phyloP scores from a whole-genome alignment of 2,113 vertebrate genomes.

The Forbesichthys papilliferus region DNA sequence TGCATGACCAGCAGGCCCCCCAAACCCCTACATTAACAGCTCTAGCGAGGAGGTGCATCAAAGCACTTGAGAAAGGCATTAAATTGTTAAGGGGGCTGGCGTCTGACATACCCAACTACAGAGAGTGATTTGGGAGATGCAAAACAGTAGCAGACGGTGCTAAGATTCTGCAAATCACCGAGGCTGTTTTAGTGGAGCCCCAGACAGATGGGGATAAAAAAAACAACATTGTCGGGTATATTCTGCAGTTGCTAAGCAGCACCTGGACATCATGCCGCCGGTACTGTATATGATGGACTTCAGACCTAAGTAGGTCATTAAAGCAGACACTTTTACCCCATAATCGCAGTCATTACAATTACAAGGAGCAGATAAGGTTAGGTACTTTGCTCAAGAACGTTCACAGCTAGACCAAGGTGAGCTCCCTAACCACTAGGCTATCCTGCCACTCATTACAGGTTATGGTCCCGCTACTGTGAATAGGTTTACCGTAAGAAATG shows the following conservation, averaged over 20 bases:
- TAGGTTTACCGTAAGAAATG: too few species aligned
- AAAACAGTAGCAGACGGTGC: constrained; percentile 63
- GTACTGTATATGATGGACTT: not conserved
- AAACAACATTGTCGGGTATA: constrained; percentile 59
- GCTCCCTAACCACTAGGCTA: too few species aligned
- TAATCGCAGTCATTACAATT: too few species aligned
- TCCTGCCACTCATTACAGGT: too few species aligned
- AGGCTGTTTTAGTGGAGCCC: constrained; percentile 38
- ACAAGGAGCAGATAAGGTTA: too few species aligned
- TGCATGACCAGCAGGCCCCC: constrained; percentile 42
- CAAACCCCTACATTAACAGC: constrained; percentile 50
- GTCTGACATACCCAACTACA: constrained; percentile 52
- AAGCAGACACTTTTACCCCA: not conserved
- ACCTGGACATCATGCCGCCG: constrained; percentile 42
- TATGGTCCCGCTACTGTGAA: too few species aligned
- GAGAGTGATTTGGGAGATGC: constrained; percentile 44
- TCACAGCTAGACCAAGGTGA: too few species aligned
- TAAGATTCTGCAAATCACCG: constrained; percentile 56
- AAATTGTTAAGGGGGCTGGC: constrained; percentile 40
- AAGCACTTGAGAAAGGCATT: constrained; percentile 61
- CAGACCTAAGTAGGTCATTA: not conserved
- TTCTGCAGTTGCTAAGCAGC: constrained; percentile 67
- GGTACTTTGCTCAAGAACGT: too few species aligned
- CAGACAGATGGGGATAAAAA: constrained; percentile 69
- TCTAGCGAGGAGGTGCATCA: constrained; percentile 48